These are phyloP conservation scores for Syritta pipiens DNA, from an alignment of 2,888 invertebrate species.

Conservation along the genomic window DNA sequence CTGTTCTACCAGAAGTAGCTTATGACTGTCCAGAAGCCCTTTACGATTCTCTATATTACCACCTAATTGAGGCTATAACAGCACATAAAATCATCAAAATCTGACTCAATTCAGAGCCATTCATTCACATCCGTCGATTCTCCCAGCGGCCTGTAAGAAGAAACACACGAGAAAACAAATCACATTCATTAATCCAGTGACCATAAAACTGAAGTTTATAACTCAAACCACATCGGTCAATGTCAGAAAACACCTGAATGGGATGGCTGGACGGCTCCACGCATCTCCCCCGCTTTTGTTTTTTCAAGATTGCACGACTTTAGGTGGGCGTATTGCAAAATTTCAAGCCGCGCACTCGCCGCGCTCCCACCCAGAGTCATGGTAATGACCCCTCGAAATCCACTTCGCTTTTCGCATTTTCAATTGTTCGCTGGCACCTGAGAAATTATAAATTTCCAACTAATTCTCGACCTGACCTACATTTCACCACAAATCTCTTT, in stretches of 20 bases:
- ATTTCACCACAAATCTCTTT: conserved; percentile 2
- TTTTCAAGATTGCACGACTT: background rate
- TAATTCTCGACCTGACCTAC: conserved; percentile 29
- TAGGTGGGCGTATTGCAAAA: conserved; percentile 21
- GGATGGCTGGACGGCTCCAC: conserved; percentile 7
- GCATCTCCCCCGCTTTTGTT: conserved; percentile 1
- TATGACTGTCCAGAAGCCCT: background rate
- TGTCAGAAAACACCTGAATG: conserved; percentile 41
- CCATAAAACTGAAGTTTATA: conserved; percentile 32
- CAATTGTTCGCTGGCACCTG: background rate
- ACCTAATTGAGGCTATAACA: background rate
- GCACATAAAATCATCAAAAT: background rate
- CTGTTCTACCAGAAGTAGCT: no score
- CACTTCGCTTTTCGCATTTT: background rate
- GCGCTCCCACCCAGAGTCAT: background rate
- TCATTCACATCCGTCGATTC: background rate
- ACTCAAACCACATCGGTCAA: conserved; percentile 38
- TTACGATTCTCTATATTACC: background rate
- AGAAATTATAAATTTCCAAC: background rate
- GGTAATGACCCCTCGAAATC: conserved; percentile 4
- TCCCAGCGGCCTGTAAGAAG: background rate
- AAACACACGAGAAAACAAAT: conserved; percentile 9
- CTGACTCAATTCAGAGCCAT: background rate
- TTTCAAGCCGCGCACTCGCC: background rate
- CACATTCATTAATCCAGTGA: conserved; percentile 4